Conservation (phyloP, 2,888 invertebrate genomes). For the Drosophila anomelani region DNA sequence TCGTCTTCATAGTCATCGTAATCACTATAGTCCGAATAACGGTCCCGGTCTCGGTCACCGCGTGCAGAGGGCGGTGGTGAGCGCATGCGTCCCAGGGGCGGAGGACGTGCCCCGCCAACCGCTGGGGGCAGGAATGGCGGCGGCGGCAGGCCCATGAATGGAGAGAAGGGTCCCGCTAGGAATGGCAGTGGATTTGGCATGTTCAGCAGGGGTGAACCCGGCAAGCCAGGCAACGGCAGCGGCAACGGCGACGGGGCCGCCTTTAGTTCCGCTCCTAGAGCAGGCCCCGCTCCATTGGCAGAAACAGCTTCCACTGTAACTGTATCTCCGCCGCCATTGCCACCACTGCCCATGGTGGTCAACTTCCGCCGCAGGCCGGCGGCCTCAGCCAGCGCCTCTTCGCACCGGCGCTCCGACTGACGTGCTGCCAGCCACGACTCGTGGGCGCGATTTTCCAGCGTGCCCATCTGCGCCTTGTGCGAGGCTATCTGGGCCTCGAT, state of each 20-base stretch:
- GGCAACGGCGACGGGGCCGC: slow-evolving; percentile 84
- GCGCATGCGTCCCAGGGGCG: slow-evolving; percentile 86
- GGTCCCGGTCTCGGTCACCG: slow-evolving; percentile 49
- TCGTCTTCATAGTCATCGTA: slow-evolving; percentile 75
- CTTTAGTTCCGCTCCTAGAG: slow-evolving; percentile 53
- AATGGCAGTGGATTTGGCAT: slow-evolving; percentile 86
- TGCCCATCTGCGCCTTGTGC: slow-evolving; percentile 89
- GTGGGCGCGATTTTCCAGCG: slow-evolving; percentile 93
- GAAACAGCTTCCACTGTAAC: slow-evolving; percentile 21
- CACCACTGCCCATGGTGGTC: slow-evolving; percentile 81
- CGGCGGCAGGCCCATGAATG: slow-evolving; percentile 86
- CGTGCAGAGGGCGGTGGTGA: slow-evolving; percentile 84
- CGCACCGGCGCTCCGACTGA: slow-evolving; percentile 92
- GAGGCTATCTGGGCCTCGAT: slow-evolving; percentile 93
- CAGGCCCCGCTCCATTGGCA: slow-evolving; percentile 44
- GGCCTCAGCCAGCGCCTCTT: slow-evolving; percentile 91
- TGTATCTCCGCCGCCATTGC: slow-evolving; percentile 36
- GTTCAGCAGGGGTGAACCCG: slow-evolving; percentile 83
- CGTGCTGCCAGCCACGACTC: slow-evolving; percentile 94
- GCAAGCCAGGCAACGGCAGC: slow-evolving; percentile 81
- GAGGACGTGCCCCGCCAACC: slow-evolving; percentile 86
- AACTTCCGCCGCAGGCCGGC: slow-evolving; percentile 88
- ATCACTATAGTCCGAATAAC: slow-evolving; percentile 75
- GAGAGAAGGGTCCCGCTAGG: slow-evolving; percentile 87
- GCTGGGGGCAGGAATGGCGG: slow-evolving; percentile 86